Conservation (phyloP, 2,888 invertebrate genomes). For the Lathronympha strigana region DNA sequence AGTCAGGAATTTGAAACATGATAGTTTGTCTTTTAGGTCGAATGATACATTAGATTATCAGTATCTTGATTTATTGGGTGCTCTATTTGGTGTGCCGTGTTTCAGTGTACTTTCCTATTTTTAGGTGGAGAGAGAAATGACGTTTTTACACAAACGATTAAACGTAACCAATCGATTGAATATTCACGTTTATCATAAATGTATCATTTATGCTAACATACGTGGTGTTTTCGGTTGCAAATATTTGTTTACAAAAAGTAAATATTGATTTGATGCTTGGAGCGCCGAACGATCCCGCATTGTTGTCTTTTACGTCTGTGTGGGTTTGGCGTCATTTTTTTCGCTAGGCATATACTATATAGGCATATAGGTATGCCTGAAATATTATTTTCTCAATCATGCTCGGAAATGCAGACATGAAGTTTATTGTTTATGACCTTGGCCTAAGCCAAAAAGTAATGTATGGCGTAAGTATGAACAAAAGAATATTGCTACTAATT, state of each 20-base stretch:
- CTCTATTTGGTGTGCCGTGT: neutral
- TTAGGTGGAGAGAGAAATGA: neutral
- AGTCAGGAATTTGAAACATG: conserved; percentile 30
- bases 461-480: too few relatives aligned
- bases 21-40: conserved; percentile 18
- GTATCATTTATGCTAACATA: conserved; percentile 32
- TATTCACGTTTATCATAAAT: conserved; percentile 28
- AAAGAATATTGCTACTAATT: too few relatives aligned
- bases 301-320: conserved; percentile 22
- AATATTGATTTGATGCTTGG: conserved; percentile 35
- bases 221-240: conserved; percentile 36
- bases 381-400: too few relatives aligned
- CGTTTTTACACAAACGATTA: neutral
- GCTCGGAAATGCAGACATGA: too few relatives aligned
- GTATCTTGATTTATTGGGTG: neutral
- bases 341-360: too few relatives aligned
- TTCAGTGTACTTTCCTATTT: too few relatives aligned
- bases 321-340: neutral
- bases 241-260: conserved; percentile 38
- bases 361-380: too few relatives aligned
- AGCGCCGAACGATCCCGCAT: conserved; percentile 30
- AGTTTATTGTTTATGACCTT: too few relatives aligned
- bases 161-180: conserved; percentile 8
- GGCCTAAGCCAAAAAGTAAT: too few relatives aligned
- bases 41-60: conserved; percentile 8